Evolutionary conservation across 2,797 vertebrate species (phyloP).

Genomic region (Pseudocheirus occidentalis): DNA sequence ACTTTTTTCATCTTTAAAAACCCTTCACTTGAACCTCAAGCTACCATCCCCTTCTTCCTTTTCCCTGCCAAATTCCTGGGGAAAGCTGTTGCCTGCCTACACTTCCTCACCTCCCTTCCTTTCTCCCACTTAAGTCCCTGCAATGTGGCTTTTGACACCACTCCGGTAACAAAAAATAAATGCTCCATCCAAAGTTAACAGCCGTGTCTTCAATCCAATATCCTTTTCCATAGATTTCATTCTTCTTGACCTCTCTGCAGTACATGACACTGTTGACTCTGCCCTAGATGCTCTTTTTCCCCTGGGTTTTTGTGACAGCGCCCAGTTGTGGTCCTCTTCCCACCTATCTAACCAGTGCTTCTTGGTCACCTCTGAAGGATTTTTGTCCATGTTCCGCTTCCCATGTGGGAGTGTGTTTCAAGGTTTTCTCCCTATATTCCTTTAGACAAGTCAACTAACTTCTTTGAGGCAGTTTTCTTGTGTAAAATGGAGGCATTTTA

Average conservation of each 20-base stretch:
- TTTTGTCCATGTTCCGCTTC: neutral
- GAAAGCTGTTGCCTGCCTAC: neutral
- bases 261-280: neutral
- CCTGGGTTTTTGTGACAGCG: neutral
- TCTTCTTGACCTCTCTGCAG: neutral
- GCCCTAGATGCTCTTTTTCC: neutral
- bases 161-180: neutral
- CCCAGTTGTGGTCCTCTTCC: neutral
- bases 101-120: neutral
- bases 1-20: neutral
- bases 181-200: neutral
- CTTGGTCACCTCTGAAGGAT: neutral
- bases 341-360: neutral
- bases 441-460: neutral
- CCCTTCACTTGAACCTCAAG: neutral
- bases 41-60: neutral
- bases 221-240: neutral
- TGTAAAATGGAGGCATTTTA: neutral
- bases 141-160: neutral
- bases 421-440: neutral
- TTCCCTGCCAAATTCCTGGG: neutral
- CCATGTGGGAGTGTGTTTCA: neutral
- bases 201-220: neutral
- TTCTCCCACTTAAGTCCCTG: neutral
- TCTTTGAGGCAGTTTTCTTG: neutral